Percentiles rank a stretch among this genome's conserved stretches.
Evolutionary conservation across 2,113 vertebrate genomes (phyloP).

Genomic region (Xenopus tropicalis): DNA sequence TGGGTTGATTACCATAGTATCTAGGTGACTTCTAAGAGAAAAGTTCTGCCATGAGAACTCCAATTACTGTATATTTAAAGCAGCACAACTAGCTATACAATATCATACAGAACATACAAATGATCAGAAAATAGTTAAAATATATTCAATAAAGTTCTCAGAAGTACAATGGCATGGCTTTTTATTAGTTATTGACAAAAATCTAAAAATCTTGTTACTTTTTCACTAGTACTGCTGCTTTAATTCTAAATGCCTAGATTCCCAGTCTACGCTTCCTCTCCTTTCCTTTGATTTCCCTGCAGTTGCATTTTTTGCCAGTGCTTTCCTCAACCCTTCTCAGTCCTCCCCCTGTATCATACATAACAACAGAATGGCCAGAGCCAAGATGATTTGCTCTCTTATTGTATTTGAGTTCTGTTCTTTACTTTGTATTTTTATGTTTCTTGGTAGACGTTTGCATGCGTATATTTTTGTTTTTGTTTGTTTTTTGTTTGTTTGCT

Average conservation of each 20-base stretch:
- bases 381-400: slow-evolving; percentile 27
- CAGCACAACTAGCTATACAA: slow-evolving; percentile 26
- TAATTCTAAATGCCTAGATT: slow-evolving; percentile 41
- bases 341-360: slow-evolving; percentile 23
- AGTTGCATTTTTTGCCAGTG: slow-evolving; percentile 31
- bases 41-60: background rate
- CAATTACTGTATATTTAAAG: slow-evolving; percentile 26
- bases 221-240: slow-evolving; percentile 45
- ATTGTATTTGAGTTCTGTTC: slow-evolving; percentile 59
- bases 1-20: background rate
- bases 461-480: slow-evolving; percentile 61
- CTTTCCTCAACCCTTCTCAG: slow-evolving; percentile 17
- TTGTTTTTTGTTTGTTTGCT: slow-evolving; percentile 65
- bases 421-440: slow-evolving; percentile 60
- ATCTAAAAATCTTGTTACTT: too few relatives aligned
- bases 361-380: slow-evolving; percentile 24
- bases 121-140: too few relatives aligned
- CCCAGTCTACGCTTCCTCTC: slow-evolving; percentile 53
- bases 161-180: too few relatives aligned
- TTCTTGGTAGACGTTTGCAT: slow-evolving; percentile 64
- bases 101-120: background rate
- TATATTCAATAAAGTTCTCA: too few relatives aligned
- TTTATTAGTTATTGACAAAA: too few relatives aligned
- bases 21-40: background rate
- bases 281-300: slow-evolving; percentile 57